A percentile compares a stretch with the other conserved stretches of the same genome.
Evolutionary conservation across 2,113 vertebrate genomes (phyloP).

Genomic region (Phalacrocorax brasilianus): DNA sequence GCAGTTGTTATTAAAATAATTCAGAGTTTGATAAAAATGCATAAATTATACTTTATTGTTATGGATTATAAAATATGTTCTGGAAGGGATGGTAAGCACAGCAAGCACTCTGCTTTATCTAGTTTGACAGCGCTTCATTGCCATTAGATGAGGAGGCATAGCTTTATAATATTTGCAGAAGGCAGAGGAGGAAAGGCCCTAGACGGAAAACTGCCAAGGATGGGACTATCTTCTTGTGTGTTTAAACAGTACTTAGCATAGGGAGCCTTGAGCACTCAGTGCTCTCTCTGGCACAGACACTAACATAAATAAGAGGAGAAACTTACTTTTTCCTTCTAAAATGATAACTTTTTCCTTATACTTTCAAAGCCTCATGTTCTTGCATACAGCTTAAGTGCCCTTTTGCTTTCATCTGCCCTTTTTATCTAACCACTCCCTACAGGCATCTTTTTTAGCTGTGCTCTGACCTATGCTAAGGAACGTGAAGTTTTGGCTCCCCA

Average conservation of each 20-base stretch:
- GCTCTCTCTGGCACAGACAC: not conserved
- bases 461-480: not conserved
- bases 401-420: not conserved
- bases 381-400: not conserved
- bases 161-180: not conserved
- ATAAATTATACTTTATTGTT: conserved; percentile 65
- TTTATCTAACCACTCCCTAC: not conserved
- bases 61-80: conserved; percentile 49
- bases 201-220: not conserved
- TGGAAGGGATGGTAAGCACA: conserved; percentile 43
- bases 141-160: conserved; percentile 6
- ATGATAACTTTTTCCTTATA: not conserved
- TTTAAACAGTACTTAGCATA: not conserved
- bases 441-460: not conserved
- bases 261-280: not conserved
- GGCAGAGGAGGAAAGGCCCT: not conserved
- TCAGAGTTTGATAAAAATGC: conserved; percentile 58
- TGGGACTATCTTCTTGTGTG: not conserved
- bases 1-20: conserved; percentile 61
- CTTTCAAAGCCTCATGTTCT: not conserved
- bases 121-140: not conserved
- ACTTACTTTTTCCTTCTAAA: not conserved
- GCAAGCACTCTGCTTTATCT: conserved; percentile 45
- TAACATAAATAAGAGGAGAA: not conserved
- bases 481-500: not conserved